Evolutionary conservation across 2,888 invertebrate species (phyloP).

Genomic region (Pinctada fucata): DNA sequence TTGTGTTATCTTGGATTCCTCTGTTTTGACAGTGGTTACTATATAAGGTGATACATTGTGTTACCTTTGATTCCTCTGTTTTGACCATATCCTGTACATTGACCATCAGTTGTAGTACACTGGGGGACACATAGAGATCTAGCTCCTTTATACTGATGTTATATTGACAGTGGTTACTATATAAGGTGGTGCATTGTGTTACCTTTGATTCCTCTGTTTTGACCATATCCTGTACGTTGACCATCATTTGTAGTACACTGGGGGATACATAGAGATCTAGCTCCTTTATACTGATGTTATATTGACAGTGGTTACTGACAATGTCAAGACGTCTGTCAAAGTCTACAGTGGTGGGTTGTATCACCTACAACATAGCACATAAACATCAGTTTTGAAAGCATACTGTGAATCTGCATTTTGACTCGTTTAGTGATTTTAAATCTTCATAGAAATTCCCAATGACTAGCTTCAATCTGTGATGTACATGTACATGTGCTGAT

Average conservation of each 20-base stretch:
- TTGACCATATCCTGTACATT: slow-evolving; percentile 76
- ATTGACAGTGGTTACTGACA: slow-evolving; percentile 83
- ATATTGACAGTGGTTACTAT: slow-evolving; percentile 84
- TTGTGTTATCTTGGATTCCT: slow-evolving; percentile 39
- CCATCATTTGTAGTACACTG: slow-evolving; percentile 85
- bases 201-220: slow-evolving; percentile 43
- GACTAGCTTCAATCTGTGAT: too few species aligned
- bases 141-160: slow-evolving; percentile 83
- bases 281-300: slow-evolving; percentile 83
- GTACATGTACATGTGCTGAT: too few species aligned
- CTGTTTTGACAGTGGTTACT: slow-evolving; percentile 48
- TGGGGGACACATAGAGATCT: slow-evolving; percentile 85
- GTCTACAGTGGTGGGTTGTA: slow-evolving; percentile 75
- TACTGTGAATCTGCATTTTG: too few species aligned
- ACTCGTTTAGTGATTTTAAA: too few species aligned
- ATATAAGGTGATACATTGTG: too few species aligned
- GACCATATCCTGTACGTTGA: slow-evolving; percentile 77
- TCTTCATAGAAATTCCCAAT: too few species aligned
- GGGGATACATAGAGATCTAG: slow-evolving; percentile 86
- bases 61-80: slow-evolving; percentile 38
- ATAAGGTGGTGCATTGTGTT: too few species aligned
- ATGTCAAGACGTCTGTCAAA: slow-evolving; percentile 77
- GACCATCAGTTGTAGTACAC: slow-evolving; percentile 85
- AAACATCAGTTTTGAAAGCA: neutral
- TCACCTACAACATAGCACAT: slow-evolving; percentile 63